Conservation (phyloP, 2,888 invertebrate species). For the Hyposoter didymator region DNA sequence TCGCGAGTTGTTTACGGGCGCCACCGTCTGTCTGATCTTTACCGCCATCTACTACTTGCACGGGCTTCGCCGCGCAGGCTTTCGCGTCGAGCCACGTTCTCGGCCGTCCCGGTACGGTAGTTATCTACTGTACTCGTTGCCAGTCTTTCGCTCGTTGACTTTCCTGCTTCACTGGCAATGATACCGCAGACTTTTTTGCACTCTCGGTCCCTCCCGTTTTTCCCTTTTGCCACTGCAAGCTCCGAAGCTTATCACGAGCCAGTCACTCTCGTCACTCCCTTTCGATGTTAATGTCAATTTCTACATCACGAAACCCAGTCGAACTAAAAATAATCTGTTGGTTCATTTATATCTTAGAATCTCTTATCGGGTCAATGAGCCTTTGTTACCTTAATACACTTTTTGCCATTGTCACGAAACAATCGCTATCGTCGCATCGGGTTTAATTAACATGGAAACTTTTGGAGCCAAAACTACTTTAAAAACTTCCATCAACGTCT, state of each 20-base stretch:
- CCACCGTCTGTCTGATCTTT: slow-evolving; percentile 74
- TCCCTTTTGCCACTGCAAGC: slow-evolving; percentile 60
- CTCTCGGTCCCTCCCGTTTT: slow-evolving; percentile 35
- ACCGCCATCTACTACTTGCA: slow-evolving; percentile 80
- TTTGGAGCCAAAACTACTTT: not conserved
- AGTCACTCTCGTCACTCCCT: slow-evolving; percentile 23
- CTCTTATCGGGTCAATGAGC: not conserved
- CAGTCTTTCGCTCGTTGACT: slow-evolving; percentile 32
- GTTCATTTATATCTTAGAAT: not conserved
- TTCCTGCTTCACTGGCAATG: slow-evolving; percentile 54
- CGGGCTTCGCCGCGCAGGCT: slow-evolving; percentile 39
- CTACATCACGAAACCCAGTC: slow-evolving; percentile 36
- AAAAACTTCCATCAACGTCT: not conserved
- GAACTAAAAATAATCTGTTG: slow-evolving; percentile 8
- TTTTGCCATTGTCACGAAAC: not conserved
- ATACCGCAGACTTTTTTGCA: slow-evolving; percentile 30
- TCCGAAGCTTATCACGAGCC: slow-evolving; percentile 30
- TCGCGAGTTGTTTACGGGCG: slow-evolving; percentile 17
- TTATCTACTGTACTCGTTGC: slow-evolving; percentile 76
- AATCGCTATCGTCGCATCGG: not conserved
- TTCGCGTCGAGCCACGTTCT: slow-evolving; percentile 26
- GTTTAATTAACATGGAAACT: not conserved
- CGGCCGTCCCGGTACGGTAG: slow-evolving; percentile 79
- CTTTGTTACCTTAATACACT: not conserved
- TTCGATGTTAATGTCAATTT: slow-evolving; percentile 66